A percentile compares a stretch with the other conserved stretches of the same genome.
These are phyloP conservation scores for Poeciliopsis infans DNA, from an alignment of 2,797 vertebrate genomes.

Conservation along the genomic window DNA sequence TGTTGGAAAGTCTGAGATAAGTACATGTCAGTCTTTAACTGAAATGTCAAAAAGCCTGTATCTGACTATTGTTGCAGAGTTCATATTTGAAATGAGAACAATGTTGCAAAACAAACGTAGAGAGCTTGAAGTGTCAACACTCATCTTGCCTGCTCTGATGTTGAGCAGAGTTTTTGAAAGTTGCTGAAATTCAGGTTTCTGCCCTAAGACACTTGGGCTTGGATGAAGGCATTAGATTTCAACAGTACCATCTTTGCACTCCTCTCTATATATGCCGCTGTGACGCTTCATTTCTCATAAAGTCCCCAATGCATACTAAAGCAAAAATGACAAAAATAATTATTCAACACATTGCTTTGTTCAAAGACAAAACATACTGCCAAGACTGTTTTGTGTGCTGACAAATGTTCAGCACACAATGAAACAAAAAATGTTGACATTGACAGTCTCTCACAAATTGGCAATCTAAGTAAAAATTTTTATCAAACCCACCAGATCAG, in stretches of 20 bases:
- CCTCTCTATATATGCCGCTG: conserved; percentile 17
- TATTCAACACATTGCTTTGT: conserved; percentile 38
- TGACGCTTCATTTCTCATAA: conserved; percentile 38
- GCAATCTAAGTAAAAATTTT: conserved; percentile 40
- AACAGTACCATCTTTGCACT: conserved; percentile 25
- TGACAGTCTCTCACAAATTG: conserved; percentile 25
- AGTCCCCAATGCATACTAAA: conserved; percentile 40
- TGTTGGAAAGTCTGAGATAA: not conserved
- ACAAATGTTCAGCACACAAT: conserved; percentile 44
- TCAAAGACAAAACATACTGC: conserved; percentile 33
- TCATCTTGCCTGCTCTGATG: conserved; percentile 6
- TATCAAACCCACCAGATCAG: conserved; percentile 41
- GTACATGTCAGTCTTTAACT: not conserved
- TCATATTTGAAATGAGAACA: not conserved
- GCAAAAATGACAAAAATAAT: conserved; percentile 52
- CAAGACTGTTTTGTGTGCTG: conserved; percentile 16
- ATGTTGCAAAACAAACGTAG: not conserved
- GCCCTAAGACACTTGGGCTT: conserved; percentile 27
- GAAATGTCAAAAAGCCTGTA: not conserved
- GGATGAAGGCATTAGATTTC: conserved; percentile 12
- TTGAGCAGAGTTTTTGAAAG: conserved; percentile 12
- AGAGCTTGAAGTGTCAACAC: not conserved
- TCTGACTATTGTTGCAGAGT: not conserved
- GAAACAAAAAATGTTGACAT: conserved; percentile 23
- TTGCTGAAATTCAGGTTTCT: conserved; percentile 20